phyloP scores from a whole-genome alignment of 2,888 invertebrate genomes.

The Vesta saturnalis region DNA sequence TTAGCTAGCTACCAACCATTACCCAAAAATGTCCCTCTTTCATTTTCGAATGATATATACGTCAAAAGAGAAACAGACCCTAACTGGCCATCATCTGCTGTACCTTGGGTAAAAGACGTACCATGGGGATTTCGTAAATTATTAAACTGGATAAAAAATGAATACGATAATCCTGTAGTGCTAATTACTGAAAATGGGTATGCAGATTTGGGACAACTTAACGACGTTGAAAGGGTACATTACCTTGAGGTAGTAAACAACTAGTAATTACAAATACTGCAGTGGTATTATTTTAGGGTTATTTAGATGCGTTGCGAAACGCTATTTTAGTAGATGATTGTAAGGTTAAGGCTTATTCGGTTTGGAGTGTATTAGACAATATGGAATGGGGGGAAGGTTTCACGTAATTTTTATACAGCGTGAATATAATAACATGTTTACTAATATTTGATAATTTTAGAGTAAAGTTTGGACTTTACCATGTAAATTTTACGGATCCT shows the following conservation, averaged over 20 bases:
- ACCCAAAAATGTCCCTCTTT: constrained; percentile 58
- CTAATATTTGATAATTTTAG: constrained; percentile 58
- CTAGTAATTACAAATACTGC: constrained; percentile 56
- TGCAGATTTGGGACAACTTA: constrained; percentile 62
- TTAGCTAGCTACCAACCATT: constrained; percentile 57
- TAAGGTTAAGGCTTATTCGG: constrained; percentile 73
- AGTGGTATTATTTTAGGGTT: constrained; percentile 54
- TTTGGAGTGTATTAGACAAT: constrained; percentile 86
- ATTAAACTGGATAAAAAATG: constrained; percentile 62
- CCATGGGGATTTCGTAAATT: constrained; percentile 71
- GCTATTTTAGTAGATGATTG: constrained; percentile 68
- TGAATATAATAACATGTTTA: constrained; percentile 54
- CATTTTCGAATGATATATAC: constrained; percentile 62
- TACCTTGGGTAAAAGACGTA: constrained; percentile 66
- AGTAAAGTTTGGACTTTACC: constrained; percentile 74
- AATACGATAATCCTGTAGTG: constrained; percentile 65
- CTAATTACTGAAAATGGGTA: constrained; percentile 71
- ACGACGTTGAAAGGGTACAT: constrained; percentile 64
- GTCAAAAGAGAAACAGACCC: constrained; percentile 59
- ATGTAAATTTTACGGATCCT: constrained; percentile 71
- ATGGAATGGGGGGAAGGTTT: constrained; percentile 84
- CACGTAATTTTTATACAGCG: constrained; percentile 66
- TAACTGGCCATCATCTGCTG: constrained; percentile 65
- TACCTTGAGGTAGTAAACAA: constrained; percentile 62
- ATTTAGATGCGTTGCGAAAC: constrained; percentile 62